phyloP scores from a whole-genome alignment of 1,140 invertebrate species.

The Theocolax elegans region DNA sequence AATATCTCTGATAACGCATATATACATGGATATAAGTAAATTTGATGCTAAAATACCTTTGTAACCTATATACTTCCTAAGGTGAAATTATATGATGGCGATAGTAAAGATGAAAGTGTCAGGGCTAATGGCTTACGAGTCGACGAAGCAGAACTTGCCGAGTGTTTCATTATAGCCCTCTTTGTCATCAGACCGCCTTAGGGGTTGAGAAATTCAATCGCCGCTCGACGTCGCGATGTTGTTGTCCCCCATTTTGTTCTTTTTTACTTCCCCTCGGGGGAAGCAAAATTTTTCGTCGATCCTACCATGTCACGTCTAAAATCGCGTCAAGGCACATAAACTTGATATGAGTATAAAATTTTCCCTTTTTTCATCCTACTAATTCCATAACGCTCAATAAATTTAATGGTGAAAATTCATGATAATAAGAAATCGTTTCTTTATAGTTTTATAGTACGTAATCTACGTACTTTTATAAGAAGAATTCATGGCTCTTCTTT shows the following conservation, averaged over 20 bases:
- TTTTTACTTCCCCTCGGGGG: slow-evolving; percentile 1
- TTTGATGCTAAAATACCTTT: too few relatives aligned
- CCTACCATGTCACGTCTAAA: background rate
- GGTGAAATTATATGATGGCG: background rate
- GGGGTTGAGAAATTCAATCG: slow-evolving; percentile 48
- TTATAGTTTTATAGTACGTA: too few relatives aligned
- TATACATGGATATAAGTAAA: too few relatives aligned
- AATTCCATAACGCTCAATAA: background rate
- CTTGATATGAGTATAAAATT: slow-evolving; percentile 4
- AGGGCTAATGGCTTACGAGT: slow-evolving; percentile 47
- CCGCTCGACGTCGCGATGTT: slow-evolving; percentile 26
- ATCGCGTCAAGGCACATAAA: slow-evolving; percentile 16
- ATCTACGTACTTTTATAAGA: too few relatives aligned
- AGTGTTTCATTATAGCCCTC: slow-evolving; percentile 49
- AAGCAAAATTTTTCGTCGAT: slow-evolving; percentile 30
- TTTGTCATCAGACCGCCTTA: slow-evolving; percentile 49
- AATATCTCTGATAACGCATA: too few relatives aligned
- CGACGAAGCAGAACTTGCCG: slow-evolving; percentile 41
- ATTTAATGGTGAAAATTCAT: background rate
- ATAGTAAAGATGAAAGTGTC: slow-evolving; percentile 47
- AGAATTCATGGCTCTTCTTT: too few relatives aligned
- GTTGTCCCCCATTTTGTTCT: slow-evolving; percentile 6
- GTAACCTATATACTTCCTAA: too few relatives aligned
- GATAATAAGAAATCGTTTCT: background rate
- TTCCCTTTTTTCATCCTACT: background rate